phyloP scores from a whole-genome alignment of 2,797 vertebrate genomes.

The Uromys caudimaculatus region DNA sequence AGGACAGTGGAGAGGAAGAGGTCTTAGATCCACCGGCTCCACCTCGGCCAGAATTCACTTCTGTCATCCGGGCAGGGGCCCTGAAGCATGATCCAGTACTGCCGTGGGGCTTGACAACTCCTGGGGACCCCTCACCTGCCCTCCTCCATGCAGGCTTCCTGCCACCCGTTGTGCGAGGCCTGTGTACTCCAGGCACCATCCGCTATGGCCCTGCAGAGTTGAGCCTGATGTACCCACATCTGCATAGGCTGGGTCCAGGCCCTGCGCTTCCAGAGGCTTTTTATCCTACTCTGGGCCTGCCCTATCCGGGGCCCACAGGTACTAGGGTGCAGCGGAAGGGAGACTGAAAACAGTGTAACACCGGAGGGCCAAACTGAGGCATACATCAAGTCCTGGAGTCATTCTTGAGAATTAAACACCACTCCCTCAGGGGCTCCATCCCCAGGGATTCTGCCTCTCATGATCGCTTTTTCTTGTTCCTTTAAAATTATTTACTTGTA shows the following conservation, averaged over 20 bases:
- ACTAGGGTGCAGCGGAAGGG: slow-evolving; percentile 69
- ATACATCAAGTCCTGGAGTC: neutral
- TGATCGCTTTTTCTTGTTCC: neutral
- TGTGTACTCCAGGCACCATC: slow-evolving; percentile 94
- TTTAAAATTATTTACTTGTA: neutral
- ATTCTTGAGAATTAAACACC: slow-evolving; percentile 59
- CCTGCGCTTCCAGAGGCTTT: slow-evolving; percentile 91
- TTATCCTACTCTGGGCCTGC: slow-evolving; percentile 90
- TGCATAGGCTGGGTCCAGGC: slow-evolving; percentile 90
- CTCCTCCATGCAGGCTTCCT: slow-evolving; percentile 88
- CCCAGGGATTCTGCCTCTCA: neutral
- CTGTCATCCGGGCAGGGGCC: slow-evolving; percentile 92
- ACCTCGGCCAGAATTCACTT: slow-evolving; percentile 72
- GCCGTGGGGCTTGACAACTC: slow-evolving; percentile 64
- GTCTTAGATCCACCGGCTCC: accelerated
- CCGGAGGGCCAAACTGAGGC: neutral
- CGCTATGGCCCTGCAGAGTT: slow-evolving; percentile 94
- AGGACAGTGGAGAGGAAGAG: slow-evolving; percentile 77
- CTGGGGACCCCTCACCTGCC: slow-evolving; percentile 84
- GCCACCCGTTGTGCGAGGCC: slow-evolving; percentile 89
- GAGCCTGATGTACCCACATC: slow-evolving; percentile 92
- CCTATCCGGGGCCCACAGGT: slow-evolving; percentile 87
- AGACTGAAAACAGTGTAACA: slow-evolving; percentile 42
- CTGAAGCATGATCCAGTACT: slow-evolving; percentile 75
- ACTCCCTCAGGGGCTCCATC: neutral